These are phyloP conservation scores for Drosophila asahinai DNA, from an alignment of 1,140 invertebrate species.

Conservation along the genomic window DNA sequence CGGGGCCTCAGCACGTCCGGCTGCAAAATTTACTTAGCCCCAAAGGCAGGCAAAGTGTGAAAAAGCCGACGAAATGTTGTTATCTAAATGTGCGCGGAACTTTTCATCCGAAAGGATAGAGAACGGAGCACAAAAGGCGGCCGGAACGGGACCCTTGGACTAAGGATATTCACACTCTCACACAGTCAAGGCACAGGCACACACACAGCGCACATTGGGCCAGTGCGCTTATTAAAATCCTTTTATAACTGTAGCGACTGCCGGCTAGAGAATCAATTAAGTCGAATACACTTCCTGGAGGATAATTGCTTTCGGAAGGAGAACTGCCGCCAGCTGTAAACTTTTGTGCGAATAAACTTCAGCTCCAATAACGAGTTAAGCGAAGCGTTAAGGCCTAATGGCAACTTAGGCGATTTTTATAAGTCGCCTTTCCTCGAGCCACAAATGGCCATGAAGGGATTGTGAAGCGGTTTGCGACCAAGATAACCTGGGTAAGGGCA, in stretches of 20 bases:
- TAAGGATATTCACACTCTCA: slow-evolving; percentile 39
- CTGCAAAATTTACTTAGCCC: slow-evolving; percentile 51
- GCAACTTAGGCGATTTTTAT: slow-evolving; percentile 64
- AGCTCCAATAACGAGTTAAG: slow-evolving; percentile 77
- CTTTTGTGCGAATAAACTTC: slow-evolving; percentile 75
- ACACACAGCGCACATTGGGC: slow-evolving; percentile 2
- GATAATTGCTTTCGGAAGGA: slow-evolving; percentile 81
- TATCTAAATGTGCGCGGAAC: slow-evolving; percentile 79
- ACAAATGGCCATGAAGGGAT: slow-evolving; percentile 10
- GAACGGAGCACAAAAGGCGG: slow-evolving; percentile 43
- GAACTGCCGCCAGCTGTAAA: slow-evolving; percentile 66
- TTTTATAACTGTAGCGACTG: slow-evolving; percentile 73
- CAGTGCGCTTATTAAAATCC: slow-evolving; percentile 80
- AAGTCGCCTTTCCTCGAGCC: background rate
- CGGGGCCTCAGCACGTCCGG: slow-evolving; percentile 53
- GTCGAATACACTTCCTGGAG: slow-evolving; percentile 80
- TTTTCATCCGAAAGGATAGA: slow-evolving; percentile 68
- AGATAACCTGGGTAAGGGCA: background rate
- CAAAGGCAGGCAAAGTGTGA: slow-evolving; percentile 66
- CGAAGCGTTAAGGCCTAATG: slow-evolving; percentile 81
- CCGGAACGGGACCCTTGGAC: slow-evolving; percentile 26
- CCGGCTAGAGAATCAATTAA: slow-evolving; percentile 75
- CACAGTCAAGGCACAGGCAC: slow-evolving; percentile 13
- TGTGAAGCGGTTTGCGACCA: background rate
- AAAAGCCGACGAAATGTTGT: slow-evolving; percentile 76